Conservation (phyloP, 2,888 invertebrate genomes). For the Ectemnius cavifrons region DNA sequence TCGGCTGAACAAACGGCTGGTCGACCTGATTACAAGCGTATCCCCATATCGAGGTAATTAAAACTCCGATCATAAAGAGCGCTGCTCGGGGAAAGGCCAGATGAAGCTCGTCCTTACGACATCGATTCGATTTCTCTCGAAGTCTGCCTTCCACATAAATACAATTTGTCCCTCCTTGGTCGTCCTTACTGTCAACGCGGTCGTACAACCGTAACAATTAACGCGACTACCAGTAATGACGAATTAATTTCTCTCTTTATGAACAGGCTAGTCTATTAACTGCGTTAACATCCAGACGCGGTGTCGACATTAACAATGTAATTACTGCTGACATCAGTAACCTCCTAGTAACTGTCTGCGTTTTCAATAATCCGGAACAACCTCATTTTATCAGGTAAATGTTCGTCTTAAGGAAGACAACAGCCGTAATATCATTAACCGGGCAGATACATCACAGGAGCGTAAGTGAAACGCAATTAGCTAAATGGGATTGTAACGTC, state of each 20-base stretch:
- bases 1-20: neutral
- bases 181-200: neutral
- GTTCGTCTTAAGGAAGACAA: too few species aligned
- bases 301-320: too few species aligned
- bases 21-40: constrained; percentile 35
- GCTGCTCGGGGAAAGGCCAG: constrained; percentile 5
- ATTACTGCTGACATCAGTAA: too few species aligned
- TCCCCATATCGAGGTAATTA: constrained; percentile 34
- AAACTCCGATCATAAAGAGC: constrained; percentile 35
- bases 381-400: too few species aligned
- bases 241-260: neutral
- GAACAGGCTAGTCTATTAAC: constrained; percentile 11
- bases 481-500: constrained; percentile 8
- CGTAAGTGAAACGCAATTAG: constrained; percentile 7
- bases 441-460: neutral
- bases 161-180: neutral
- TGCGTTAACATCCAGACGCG: neutral
- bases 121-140: constrained; percentile 24
- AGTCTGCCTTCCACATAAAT: too few species aligned
- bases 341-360: too few species aligned
- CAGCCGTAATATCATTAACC: too few species aligned
- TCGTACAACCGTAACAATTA: constrained; percentile 22
- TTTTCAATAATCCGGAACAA: too few species aligned
- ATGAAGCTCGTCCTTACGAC: constrained; percentile 12
- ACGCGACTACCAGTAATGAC: neutral